Conservation (phyloP, 2,888 invertebrate species). For the Dioctria rufipes region DNA sequence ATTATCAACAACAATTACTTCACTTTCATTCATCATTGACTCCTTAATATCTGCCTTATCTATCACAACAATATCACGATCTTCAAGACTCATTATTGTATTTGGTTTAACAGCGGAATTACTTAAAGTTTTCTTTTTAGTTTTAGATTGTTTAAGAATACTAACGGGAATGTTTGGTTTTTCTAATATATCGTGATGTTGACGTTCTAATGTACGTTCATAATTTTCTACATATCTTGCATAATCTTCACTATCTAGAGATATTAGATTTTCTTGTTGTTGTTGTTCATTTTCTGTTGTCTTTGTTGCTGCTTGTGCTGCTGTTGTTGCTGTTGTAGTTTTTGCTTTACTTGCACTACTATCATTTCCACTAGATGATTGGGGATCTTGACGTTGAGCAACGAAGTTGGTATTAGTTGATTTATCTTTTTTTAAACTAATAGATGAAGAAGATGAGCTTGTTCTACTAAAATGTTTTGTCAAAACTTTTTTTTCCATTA, state of each 20-base stretch:
- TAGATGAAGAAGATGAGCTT: slow-evolving; percentile 45
- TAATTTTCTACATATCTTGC: slow-evolving; percentile 63
- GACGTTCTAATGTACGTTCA: slow-evolving; percentile 62
- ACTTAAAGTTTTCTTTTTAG: slow-evolving; percentile 48
- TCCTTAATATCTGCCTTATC: slow-evolving; percentile 67
- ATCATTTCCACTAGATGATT: slow-evolving; percentile 45
- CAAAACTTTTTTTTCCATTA: slow-evolving; percentile 52
- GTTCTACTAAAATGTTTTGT: slow-evolving; percentile 5
- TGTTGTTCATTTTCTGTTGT: slow-evolving; percentile 55
- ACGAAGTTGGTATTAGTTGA: slow-evolving; percentile 57
- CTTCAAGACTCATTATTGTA: slow-evolving; percentile 64
- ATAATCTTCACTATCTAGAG: slow-evolving; percentile 63
- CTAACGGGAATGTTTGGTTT: slow-evolving; percentile 60
- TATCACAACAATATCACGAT: slow-evolving; percentile 67
- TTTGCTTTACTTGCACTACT: background rate
- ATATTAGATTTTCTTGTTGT: slow-evolving; percentile 55
- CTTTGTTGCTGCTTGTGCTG: background rate
- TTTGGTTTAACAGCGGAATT: slow-evolving; percentile 61
- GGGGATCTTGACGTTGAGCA: slow-evolving; percentile 20
- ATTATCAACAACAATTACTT: slow-evolving; percentile 66
- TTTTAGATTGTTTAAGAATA: slow-evolving; percentile 62
- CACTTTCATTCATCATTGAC: slow-evolving; percentile 65
- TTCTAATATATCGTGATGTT: slow-evolving; percentile 43
- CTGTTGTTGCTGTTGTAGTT: slow-evolving; percentile 51
- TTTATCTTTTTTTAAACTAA: slow-evolving; percentile 55